Evolutionary conservation across 2,113 vertebrate genomes (phyloP).

Genomic region (Oenanthe melanoleuca): DNA sequence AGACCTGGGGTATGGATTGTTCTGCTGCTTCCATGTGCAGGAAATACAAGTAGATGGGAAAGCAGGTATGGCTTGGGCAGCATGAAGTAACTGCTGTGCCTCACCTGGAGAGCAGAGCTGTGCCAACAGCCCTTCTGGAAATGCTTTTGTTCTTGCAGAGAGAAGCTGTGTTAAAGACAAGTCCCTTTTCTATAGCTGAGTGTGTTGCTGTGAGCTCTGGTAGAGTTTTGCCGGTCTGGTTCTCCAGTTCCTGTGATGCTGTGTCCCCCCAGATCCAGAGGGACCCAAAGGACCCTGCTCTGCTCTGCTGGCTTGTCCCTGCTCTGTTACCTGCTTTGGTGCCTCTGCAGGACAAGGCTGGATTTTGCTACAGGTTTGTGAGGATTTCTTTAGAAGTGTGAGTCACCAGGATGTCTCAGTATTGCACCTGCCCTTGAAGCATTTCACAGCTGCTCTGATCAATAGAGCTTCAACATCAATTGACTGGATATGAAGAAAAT

Average conservation of each 20-base stretch:
- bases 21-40: background rate
- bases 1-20: accelerated
- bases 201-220: background rate
- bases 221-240: background rate
- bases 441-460: background rate
- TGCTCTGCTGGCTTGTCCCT: accelerated
- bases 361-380: accelerated
- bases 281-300: accelerated
- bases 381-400: background rate
- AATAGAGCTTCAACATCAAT: background rate
- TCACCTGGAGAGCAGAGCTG: background rate
- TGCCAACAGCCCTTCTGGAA: background rate
- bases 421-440: background rate
- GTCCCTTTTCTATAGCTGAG: accelerated
- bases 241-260: background rate
- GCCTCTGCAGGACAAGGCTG: background rate
- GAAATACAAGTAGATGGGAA: background rate
- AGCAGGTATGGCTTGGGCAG: accelerated
- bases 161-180: background rate
- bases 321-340: background rate
- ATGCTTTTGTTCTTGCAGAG: background rate
- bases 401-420: background rate
- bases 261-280: no score
- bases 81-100: accelerated
- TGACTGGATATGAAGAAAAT: background rate